phyloP scores from a whole-genome alignment of 2,113 vertebrate genomes.

The Daboia siamensis region DNA sequence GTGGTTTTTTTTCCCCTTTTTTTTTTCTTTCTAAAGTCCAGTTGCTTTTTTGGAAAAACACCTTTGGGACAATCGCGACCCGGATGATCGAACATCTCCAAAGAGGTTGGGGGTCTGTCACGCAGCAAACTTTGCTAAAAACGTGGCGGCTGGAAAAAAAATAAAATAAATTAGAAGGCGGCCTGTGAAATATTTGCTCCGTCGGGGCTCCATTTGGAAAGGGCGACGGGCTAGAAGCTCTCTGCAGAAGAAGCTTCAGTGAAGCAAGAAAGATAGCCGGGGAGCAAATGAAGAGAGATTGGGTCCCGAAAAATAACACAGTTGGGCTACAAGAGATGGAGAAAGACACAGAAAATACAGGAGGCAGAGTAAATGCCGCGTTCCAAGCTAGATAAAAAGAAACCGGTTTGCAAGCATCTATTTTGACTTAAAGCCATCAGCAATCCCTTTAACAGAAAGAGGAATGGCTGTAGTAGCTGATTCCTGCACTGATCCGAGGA shows the following conservation, averaged over 20 bases:
- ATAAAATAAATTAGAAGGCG: too few species aligned
- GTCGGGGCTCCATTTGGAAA: background rate
- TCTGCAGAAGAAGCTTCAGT: background rate
- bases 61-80: background rate
- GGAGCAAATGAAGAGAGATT: background rate
- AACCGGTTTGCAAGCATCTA: too few species aligned
- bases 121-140: fast-evolving
- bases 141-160: too few species aligned
- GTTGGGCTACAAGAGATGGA: background rate
- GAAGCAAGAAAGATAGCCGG: background rate
- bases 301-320: background rate
- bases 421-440: background rate
- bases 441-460: background rate
- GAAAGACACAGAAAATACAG: background rate
- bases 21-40: background rate
- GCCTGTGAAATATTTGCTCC: background rate
- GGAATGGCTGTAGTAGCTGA: background rate
- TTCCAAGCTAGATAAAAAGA: background rate
- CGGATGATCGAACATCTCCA: background rate
- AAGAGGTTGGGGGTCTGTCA: background rate
- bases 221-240: background rate
- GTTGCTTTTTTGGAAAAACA: background rate
- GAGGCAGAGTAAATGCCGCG: too few species aligned
- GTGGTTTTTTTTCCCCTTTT: too few species aligned
- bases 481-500: background rate